Percentiles rank a stretch among this genome's conserved stretches.
Evolutionary conservation across 2,797 vertebrate genomes (phyloP).

Genomic region (Choloepus didactylus): DNA sequence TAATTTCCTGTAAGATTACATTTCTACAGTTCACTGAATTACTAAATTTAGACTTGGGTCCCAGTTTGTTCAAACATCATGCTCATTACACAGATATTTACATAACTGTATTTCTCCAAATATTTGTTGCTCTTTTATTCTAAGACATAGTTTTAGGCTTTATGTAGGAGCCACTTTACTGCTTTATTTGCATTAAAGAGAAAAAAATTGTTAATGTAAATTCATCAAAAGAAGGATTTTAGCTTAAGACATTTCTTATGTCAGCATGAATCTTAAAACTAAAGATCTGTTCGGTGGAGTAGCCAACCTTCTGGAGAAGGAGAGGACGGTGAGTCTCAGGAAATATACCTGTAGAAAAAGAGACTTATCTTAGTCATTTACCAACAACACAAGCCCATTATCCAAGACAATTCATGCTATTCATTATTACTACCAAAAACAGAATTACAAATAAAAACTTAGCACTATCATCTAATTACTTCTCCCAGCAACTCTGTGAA

Average conservation of each 20-base stretch:
- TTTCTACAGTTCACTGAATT: neutral
- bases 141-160: slow-evolving; percentile 9
- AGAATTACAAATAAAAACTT: slow-evolving; percentile 29
- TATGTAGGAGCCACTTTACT: neutral
- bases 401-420: neutral
- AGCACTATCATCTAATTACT: neutral
- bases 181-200: neutral
- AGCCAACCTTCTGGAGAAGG: slow-evolving; percentile 93
- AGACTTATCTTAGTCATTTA: slow-evolving; percentile 35
- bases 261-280: slow-evolving; percentile 28
- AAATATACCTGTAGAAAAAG: slow-evolving; percentile 92
- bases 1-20: neutral
- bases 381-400: neutral
- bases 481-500: slow-evolving; percentile 4
- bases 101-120: neutral
- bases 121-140: neutral
- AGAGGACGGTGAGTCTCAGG: slow-evolving; percentile 94
- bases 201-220: slow-evolving; percentile 22
- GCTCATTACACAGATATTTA: neutral
- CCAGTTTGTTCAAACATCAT: neutral
- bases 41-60: neutral
- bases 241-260: neutral
- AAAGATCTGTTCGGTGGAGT: neutral
- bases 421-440: neutral
- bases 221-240: neutral